Conservation (phyloP, 2,113 vertebrate genomes). For the Morone saxatilis region DNA sequence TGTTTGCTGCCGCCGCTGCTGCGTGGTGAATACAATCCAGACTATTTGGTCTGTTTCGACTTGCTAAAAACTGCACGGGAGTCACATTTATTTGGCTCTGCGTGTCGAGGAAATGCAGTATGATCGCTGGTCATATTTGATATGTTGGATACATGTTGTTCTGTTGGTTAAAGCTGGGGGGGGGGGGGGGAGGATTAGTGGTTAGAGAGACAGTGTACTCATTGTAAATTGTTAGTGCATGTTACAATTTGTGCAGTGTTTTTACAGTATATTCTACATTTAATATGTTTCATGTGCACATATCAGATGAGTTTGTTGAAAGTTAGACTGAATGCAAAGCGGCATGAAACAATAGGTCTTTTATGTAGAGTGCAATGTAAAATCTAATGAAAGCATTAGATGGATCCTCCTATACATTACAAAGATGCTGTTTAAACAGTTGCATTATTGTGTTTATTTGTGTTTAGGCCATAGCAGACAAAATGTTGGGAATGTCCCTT, state of each 20-base stretch:
- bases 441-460: background rate
- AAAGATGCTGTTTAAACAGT: slow-evolving; percentile 20
- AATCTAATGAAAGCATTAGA: background rate
- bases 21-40: background rate
- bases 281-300: background rate
- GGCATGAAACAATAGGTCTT: background rate
- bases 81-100: slow-evolving; percentile 3
- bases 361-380: background rate
- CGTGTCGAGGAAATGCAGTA: slow-evolving; percentile 26
- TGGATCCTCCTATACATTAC: slow-evolving; percentile 1
- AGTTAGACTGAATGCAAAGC: background rate
- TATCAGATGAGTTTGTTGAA: background rate
- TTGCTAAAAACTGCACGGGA: background rate
- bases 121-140: slow-evolving; percentile 21
- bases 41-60: slow-evolving; percentile 1
- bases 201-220: background rate
- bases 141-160: slow-evolving; percentile 29
- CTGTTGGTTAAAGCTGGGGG: background rate
- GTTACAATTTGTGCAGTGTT: slow-evolving; percentile 17
- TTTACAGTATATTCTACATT: slow-evolving; percentile 1
- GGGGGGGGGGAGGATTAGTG: background rate
- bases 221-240: slow-evolving; percentile 19
- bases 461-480: slow-evolving; percentile 32
- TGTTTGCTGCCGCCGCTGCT: background rate
- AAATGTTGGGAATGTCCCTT: slow-evolving; percentile 21